Percentiles rank a stretch among this genome's conserved stretches.
These are phyloP conservation scores for Siderastrea siderea DNA, from an alignment of 92 coral and sea anemone genomes.

Conservation along the genomic window DNA sequence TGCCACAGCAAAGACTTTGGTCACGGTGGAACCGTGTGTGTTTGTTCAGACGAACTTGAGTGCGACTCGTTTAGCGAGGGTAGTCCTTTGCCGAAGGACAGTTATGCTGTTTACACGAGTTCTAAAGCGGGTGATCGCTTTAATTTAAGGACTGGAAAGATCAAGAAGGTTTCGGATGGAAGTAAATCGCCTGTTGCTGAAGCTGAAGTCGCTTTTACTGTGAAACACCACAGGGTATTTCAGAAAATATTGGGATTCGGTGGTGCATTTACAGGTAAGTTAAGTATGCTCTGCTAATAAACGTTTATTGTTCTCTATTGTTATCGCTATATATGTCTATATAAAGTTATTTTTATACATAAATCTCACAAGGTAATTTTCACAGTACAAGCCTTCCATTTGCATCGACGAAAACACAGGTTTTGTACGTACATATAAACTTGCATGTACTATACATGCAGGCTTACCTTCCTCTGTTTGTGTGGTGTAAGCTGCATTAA, in stretches of 20 bases:
- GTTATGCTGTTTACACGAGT: slow-evolving; percentile 93
- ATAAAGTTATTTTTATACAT: too few species aligned
- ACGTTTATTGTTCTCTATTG: too few species aligned
- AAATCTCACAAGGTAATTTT: too few species aligned
- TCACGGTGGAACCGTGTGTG: slow-evolving; percentile 88
- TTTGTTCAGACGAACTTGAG: slow-evolving; percentile 76
- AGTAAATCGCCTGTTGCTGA: not conserved
- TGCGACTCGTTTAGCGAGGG: slow-evolving; percentile 82
- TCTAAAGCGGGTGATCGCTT: slow-evolving; percentile 87
- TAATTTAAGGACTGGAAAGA: slow-evolving; percentile 66
- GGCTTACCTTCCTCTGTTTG: too few species aligned
- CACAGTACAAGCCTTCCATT: too few species aligned
- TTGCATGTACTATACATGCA: too few species aligned
- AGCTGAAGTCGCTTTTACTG: slow-evolving; percentile 62
- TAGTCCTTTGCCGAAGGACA: slow-evolving; percentile 56
- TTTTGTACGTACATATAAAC: too few species aligned
- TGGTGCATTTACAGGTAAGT: slow-evolving; percentile 95
- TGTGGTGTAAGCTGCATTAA: too few species aligned
- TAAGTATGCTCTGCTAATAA: too few species aligned
- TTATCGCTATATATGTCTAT: too few species aligned
- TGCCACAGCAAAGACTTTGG: slow-evolving; percentile 69
- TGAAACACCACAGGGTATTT: slow-evolving; percentile 65
- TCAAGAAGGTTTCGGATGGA: slow-evolving; percentile 4
- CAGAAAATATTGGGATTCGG: slow-evolving; percentile 95
- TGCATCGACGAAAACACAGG: too few species aligned